These are phyloP conservation scores for Oplegnathus fasciatus DNA, from an alignment of 2,113 vertebrate genomes.

Conservation along the genomic window DNA sequence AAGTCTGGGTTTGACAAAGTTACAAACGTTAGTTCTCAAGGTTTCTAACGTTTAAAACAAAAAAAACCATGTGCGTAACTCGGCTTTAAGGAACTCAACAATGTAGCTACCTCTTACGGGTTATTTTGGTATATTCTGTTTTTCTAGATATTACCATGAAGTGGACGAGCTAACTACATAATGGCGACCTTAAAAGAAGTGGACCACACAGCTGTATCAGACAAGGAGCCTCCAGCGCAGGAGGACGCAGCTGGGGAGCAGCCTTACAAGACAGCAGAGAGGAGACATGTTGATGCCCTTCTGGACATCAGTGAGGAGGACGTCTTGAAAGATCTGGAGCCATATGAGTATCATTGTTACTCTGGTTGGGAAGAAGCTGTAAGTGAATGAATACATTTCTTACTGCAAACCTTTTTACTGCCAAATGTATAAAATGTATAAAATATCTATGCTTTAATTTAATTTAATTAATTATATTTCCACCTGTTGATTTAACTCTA, in stretches of 20 bases:
- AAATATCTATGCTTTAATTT: no score
- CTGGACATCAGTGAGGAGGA: slow-evolving; percentile 84
- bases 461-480: not conserved
- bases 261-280: slow-evolving; percentile 54
- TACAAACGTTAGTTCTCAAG: not conserved
- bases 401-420: not conserved
- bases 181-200: slow-evolving; percentile 56
- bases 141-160: slow-evolving; percentile 8
- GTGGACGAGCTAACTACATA: not conserved
- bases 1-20: no score
- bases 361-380: slow-evolving; percentile 89
- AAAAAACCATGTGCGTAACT: not conserved
- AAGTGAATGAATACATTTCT: slow-evolving; percentile 68
- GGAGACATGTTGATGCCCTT: slow-evolving; percentile 80
- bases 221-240: not conserved
- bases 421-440: no score
- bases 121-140: not conserved
- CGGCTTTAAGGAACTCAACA: not conserved
- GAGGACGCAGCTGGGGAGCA: slow-evolving; percentile 4
- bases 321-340: slow-evolving; percentile 73
- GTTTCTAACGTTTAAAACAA: not conserved
- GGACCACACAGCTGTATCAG: slow-evolving; percentile 10
- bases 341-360: slow-evolving; percentile 64
- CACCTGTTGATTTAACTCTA: not conserved
- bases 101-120: not conserved